Percentiles rank a stretch among this genome's conserved stretches.
These are phyloP conservation scores for Bufotes viridis DNA, from an alignment of 2,797 vertebrate species.

Conservation along the genomic window DNA sequence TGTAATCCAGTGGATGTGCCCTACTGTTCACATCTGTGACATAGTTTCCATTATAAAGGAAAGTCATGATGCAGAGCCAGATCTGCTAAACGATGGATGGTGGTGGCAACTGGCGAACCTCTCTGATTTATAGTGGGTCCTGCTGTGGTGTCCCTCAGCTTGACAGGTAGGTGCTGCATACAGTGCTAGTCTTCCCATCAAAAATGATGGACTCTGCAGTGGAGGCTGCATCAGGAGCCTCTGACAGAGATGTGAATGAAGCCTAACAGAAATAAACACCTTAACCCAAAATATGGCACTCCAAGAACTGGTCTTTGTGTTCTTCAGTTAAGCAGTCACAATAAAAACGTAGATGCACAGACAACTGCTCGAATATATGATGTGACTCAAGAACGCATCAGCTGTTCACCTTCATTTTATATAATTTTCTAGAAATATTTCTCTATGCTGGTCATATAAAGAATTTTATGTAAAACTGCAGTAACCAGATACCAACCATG, in stretches of 20 bases:
- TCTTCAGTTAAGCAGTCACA: neutral
- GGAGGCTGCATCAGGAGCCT: neutral
- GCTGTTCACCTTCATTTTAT: neutral
- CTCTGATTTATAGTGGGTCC: no score
- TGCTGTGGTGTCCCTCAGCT: no score
- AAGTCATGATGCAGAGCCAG: neutral
- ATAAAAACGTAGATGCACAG: neutral
- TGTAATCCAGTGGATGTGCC: neutral
- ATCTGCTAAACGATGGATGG: neutral
- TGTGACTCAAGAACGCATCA: neutral
- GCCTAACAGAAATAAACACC: neutral
- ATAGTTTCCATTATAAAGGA: neutral
- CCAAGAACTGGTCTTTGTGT: constrained; percentile 6
- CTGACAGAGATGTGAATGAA: neutral
- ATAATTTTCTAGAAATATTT: neutral
- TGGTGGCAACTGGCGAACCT: no score
- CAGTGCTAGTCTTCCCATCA: no score
- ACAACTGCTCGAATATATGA: neutral
- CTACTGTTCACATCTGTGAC: neutral
- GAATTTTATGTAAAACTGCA: neutral
- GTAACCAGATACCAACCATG: no score
- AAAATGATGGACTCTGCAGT: neutral
- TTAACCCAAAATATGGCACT: neutral
- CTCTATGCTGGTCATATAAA: neutral
- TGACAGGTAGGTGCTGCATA: no score